Conservation (phyloP, 2,113 vertebrate species). For the Pteronura brasiliensis region DNA sequence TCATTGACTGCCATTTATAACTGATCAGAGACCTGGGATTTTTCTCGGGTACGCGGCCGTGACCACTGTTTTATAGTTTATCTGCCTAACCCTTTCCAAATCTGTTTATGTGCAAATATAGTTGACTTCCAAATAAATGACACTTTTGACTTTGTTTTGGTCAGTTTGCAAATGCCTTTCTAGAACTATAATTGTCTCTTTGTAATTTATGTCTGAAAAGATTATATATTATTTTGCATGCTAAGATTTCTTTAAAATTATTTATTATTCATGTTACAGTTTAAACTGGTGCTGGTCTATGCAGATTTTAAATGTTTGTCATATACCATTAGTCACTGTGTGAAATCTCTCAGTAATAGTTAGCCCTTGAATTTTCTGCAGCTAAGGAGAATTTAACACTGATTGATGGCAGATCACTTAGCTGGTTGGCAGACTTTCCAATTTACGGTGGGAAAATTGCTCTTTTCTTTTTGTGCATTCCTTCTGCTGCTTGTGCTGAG, state of each 20-base stretch:
- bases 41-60: neutral
- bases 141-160: conserved; percentile 73
- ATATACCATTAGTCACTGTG: conserved; percentile 92
- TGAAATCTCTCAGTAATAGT: conserved; percentile 91
- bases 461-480: conserved; percentile 90
- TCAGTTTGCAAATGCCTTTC: conserved; percentile 76
- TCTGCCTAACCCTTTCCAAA: conserved; percentile 3
- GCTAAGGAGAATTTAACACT: conserved; percentile 91
- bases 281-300: conserved; percentile 83
- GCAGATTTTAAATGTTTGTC: conserved; percentile 92
- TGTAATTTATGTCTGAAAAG: conserved; percentile 79
- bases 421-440: conserved; percentile 94
- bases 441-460: conserved; percentile 93
- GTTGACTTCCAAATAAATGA: conserved; percentile 57
- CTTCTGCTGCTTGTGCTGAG: conserved; percentile 83
- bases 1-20: conserved; percentile 40
- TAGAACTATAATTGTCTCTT: conserved; percentile 74
- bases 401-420: conserved; percentile 96
- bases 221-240: conserved; percentile 83
- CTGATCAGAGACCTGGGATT: conserved; percentile 30
- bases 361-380: conserved; percentile 88
- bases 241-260: conserved; percentile 77
- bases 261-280: conserved; percentile 84
- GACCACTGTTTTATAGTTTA: conserved; percentile 18
- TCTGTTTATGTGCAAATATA: conserved; percentile 48